Conservation (phyloP, 2,113 vertebrate species). For the Muscicapa adusta region DNA sequence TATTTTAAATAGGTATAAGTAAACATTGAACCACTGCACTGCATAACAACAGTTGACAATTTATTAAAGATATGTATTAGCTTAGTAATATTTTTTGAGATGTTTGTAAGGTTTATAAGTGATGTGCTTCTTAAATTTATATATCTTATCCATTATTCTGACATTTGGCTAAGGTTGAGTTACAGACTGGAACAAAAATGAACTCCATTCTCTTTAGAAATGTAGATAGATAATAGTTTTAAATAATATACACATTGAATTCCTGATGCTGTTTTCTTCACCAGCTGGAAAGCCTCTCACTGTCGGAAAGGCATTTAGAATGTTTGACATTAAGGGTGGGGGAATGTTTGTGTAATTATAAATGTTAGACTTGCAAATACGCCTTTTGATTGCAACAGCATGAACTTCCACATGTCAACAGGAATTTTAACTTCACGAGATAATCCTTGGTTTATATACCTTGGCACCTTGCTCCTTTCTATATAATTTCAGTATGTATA, state of each 20-base stretch:
- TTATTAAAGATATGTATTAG: not conserved
- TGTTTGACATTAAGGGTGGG: constrained; percentile 58
- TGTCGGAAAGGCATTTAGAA: constrained; percentile 17
- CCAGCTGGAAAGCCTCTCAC: constrained; percentile 47
- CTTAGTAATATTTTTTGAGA: not conserved
- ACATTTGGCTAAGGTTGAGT: not conserved
- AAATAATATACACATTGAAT: not conserved
- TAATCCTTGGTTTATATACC: constrained; percentile 8
- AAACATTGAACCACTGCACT: not conserved
- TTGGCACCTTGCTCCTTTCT: not conserved
- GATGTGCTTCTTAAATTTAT: not conserved
- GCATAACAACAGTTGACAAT: not conserved
- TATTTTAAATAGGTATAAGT: not conserved
- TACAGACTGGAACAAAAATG: not conserved
- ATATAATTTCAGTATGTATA: not conserved
- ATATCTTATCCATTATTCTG: not conserved
- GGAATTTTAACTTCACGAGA: constrained; percentile 24
- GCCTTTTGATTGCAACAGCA: constrained; percentile 58
- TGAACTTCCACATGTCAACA: constrained; percentile 54
- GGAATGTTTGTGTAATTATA: constrained; percentile 61
- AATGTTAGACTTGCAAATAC: constrained; percentile 54
- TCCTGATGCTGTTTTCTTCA: constrained; percentile 21
- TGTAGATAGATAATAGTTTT: not conserved
- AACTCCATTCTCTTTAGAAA: not conserved
- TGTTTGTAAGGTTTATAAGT: not conserved